Conservation (phyloP, 2,113 vertebrate genomes). For the Sinocyclocheilus anophthalmus region DNA sequence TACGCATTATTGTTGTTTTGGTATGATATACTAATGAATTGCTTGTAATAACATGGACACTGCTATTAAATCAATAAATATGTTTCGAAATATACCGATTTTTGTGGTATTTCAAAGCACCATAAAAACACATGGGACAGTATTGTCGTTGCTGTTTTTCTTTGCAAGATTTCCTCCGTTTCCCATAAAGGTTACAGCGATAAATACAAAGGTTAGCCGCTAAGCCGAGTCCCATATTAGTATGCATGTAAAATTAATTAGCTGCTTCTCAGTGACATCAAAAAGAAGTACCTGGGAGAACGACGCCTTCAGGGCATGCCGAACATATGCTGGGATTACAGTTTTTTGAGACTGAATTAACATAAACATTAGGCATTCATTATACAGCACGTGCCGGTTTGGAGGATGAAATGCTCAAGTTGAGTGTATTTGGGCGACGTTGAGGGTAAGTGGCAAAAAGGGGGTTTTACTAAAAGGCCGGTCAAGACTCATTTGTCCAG, state of each 20-base stretch:
- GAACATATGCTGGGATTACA: slow-evolving; percentile 98
- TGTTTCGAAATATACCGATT: background rate
- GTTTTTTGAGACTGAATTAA: too few relatives aligned
- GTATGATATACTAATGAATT: background rate
- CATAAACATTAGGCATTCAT: slow-evolving; percentile 99
- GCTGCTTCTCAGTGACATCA: slow-evolving; percentile 87
- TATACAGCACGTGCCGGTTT: slow-evolving; percentile 93
- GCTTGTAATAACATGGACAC: background rate
- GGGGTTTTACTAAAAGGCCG: slow-evolving; percentile 53
- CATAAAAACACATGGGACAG: too few relatives aligned
- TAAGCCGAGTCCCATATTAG: slow-evolving; percentile 83
- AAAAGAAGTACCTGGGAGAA: slow-evolving; percentile 93
- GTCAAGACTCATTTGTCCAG: slow-evolving; percentile 53
- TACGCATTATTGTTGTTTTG: background rate
- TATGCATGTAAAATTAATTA: slow-evolving; percentile 93
- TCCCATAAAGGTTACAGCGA: slow-evolving; percentile 82
- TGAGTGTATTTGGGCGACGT: slow-evolving; percentile 77
- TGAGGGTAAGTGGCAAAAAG: slow-evolving; percentile 62
- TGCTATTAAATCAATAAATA: background rate
- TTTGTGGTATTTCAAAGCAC: background rate
- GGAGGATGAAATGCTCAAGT: slow-evolving; percentile 97
- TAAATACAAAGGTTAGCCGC: slow-evolving; percentile 86
- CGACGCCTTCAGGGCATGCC: slow-evolving; percentile 91
- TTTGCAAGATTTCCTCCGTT: slow-evolving; percentile 21
- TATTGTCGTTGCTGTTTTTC: slow-evolving; percentile 3